Evolutionary conservation across 2,113 vertebrate genomes (phyloP), one percentile per base, ranked within the genome.

Genomic region (Urocynchramus pylzowi): DNA sequence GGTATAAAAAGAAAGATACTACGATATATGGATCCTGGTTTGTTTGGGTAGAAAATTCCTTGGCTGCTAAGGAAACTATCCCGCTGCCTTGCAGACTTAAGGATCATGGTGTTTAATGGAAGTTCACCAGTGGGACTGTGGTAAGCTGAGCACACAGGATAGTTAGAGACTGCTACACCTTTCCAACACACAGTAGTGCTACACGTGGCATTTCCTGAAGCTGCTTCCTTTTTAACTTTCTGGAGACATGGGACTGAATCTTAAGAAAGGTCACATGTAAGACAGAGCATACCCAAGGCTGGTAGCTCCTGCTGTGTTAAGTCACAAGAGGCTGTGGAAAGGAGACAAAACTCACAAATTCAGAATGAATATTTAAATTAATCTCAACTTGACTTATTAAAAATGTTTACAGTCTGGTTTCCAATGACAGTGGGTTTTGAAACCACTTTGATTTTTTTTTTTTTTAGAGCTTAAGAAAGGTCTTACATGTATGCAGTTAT

Each of bases 41-140:
- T 92, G 73, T 77, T 81, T 80, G 92, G 45, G 60, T 74, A 86
- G 90, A 64, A 73, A 92, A 84, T 91, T 90, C 90, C 64, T 93
- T 81, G 71, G 69, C 80, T 86, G 67, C 91, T 64, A 57, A 74
- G 65, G 31, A 88, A 95, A 91, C 10, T 57, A 27, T 23, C 56
- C 80, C 13, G 5, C 79, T 18, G 41, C 53, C 41, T 75, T 80
- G 65, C 60, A 95, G 89, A 84, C 21, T 31, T 28, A 33, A 45
- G 77, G 35, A 59, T 45, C 1, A 4, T 3, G 22, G 41, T 54
- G 33, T 47, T 87, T 82, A 68, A 87, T 78, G 41, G 44, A 77
- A 82, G 42, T 80, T 97, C 95, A 68, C 31, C 17, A 14, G 80
- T 47, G 24, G 28, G 61, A 57, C 35, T 65, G 69, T 22, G 30